These are phyloP conservation scores for Polylopha cassiicola DNA, from an alignment of 2,888 invertebrate species.

Conservation along the genomic window DNA sequence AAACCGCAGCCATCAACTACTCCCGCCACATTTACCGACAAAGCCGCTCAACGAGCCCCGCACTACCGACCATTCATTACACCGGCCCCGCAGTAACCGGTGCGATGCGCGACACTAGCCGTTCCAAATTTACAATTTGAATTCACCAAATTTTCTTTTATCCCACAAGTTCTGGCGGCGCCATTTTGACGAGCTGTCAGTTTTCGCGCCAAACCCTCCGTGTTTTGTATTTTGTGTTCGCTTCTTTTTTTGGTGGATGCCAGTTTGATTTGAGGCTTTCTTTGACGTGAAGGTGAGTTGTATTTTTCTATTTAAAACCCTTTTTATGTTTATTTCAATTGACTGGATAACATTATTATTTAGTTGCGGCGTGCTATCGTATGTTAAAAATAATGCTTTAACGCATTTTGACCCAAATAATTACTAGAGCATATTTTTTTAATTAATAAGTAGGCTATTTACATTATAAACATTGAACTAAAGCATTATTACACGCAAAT, in stretches of 20 bases:
- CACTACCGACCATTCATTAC: slow-evolving; percentile 70
- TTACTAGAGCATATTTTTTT: slow-evolving; percentile 10
- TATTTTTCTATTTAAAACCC: slow-evolving; percentile 24
- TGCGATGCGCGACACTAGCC: slow-evolving; percentile 59
- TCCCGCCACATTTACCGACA: slow-evolving; percentile 65
- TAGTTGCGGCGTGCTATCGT: no score
- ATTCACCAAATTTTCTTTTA: slow-evolving; percentile 13
- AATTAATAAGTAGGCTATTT: slow-evolving; percentile 6
- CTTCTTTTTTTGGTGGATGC: slow-evolving; percentile 28
- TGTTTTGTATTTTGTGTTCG: slow-evolving; percentile 34
- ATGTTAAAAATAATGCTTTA: no score
- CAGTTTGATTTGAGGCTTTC: slow-evolving; percentile 24
- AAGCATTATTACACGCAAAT: no score
- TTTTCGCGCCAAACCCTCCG: slow-evolving; percentile 42
- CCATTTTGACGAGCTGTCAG: slow-evolving; percentile 42
- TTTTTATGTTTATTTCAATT: background rate
- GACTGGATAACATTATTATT: background rate
- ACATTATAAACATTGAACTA: slow-evolving; percentile 3
- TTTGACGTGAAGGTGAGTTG: slow-evolving; percentile 30
- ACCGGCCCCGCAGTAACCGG: slow-evolving; percentile 41
- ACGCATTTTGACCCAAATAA: slow-evolving; percentile 5
- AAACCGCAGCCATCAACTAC: slow-evolving; percentile 52
- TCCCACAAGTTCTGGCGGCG: slow-evolving; percentile 2
- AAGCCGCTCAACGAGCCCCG: slow-evolving; percentile 64
- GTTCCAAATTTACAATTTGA: slow-evolving; percentile 37